These are phyloP conservation scores for Cybosia mesomella DNA, from an alignment of 2,888 invertebrate genomes.

Conservation along the genomic window DNA sequence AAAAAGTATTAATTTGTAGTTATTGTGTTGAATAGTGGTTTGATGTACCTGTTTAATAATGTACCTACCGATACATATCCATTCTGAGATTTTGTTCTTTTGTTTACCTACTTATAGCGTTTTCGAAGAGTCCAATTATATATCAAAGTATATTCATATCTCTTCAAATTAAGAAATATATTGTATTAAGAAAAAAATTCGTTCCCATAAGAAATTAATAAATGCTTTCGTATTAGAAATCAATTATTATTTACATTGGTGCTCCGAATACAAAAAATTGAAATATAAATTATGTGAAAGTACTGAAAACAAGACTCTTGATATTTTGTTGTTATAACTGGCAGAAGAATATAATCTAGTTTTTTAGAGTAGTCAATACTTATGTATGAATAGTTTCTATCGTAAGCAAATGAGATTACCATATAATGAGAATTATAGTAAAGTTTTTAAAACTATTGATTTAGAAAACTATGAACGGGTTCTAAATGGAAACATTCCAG, in stretches of 20 bases:
- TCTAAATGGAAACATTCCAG: slow-evolving; percentile 73
- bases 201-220: slow-evolving; percentile 77
- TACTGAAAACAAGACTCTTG: slow-evolving; percentile 65
- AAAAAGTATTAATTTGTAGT: slow-evolving; percentile 77
- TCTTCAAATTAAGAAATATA: slow-evolving; percentile 41
- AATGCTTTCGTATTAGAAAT: slow-evolving; percentile 55
- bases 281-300: slow-evolving; percentile 62
- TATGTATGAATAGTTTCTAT: slow-evolving; percentile 53
- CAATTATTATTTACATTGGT: slow-evolving; percentile 72
- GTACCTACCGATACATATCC: slow-evolving; percentile 77
- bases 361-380: slow-evolving; percentile 61
- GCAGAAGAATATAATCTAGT: slow-evolving; percentile 70
- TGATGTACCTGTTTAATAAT: slow-evolving; percentile 73
- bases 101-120: slow-evolving; percentile 31
- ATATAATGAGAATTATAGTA: slow-evolving; percentile 38
- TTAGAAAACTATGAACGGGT: slow-evolving; percentile 54
- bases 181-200: slow-evolving; percentile 72
- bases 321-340: slow-evolving; percentile 75
- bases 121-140: slow-evolving; percentile 36
- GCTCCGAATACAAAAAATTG: slow-evolving; percentile 73
- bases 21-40: slow-evolving; percentile 68
- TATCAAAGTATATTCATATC: slow-evolving; percentile 43
- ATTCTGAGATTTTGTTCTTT: slow-evolving; percentile 51
- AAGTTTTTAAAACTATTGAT: slow-evolving; percentile 57
- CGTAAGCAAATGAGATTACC: slow-evolving; percentile 35